Percentiles rank a stretch among this genome's conserved stretches.
phyloP scores from a whole-genome alignment of 2,888 invertebrate species.

The Drosophila seclusa region DNA sequence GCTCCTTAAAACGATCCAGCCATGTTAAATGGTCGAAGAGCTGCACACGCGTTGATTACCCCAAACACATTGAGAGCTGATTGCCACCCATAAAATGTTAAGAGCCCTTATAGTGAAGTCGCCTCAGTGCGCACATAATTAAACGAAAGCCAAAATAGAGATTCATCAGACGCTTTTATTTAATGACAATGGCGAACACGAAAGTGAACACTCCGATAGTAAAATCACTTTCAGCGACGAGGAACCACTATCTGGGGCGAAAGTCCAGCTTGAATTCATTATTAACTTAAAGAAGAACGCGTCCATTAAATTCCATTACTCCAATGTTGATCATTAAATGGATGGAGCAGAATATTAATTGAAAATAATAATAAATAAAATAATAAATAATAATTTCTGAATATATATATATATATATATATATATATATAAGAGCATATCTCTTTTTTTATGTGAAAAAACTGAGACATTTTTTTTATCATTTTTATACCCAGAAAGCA shows the following conservation, averaged over 20 bases:
- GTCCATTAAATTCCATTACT: background rate
- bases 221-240: background rate
- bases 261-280: background rate
- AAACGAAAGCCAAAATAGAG: slow-evolving; percentile 23
- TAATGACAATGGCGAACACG: background rate
- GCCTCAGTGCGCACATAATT: slow-evolving; percentile 50
- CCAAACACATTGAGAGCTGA: slow-evolving; percentile 53
- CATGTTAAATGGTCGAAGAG: slow-evolving; percentile 36
- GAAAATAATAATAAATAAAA: background rate
- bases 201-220: background rate
- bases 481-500: background rate
- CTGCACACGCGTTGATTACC: slow-evolving; percentile 30
- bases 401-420: background rate
- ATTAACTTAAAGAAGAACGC: background rate
- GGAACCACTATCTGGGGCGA: background rate
- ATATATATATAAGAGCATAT: too few relatives aligned
- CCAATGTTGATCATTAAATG: background rate
- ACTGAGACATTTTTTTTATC: background rate
- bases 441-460: background rate
- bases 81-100: slow-evolving; percentile 62
- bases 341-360: background rate
- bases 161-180: background rate
- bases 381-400: background rate
- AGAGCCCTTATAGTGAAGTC: slow-evolving; percentile 43
- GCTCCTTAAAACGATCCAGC: slow-evolving; percentile 36